Conservation (phyloP, 2,113 vertebrate species). For the Octodon degus region DNA sequence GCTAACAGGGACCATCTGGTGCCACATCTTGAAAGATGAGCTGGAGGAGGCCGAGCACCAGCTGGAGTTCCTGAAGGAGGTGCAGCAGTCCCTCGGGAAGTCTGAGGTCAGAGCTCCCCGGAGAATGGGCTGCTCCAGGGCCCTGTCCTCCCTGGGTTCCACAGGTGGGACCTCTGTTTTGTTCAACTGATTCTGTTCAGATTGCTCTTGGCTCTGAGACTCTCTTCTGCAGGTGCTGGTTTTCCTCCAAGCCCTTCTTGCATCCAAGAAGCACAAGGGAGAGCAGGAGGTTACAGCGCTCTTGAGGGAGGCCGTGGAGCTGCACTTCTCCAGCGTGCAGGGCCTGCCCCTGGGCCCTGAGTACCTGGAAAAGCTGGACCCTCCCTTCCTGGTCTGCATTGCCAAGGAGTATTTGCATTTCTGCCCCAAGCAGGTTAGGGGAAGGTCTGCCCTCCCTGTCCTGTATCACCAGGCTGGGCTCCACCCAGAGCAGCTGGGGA, state of each 20-base stretch:
- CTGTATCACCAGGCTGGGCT: neutral
- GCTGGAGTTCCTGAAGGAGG: constrained; percentile 87
- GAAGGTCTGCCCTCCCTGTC: neutral
- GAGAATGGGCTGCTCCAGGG: neutral
- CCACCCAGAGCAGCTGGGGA: neutral
- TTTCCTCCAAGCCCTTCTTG: constrained; percentile 86
- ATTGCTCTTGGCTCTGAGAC: neutral
- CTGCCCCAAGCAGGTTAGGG: constrained; percentile 84
- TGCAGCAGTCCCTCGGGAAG: constrained; percentile 86
- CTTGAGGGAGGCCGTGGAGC: constrained; percentile 83
- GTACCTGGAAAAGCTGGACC: constrained; percentile 87
- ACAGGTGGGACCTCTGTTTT: neutral
- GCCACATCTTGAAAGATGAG: constrained; percentile 85
- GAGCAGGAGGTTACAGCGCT: constrained; percentile 72
- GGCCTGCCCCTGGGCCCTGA: constrained; percentile 84
- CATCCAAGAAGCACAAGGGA: constrained; percentile 73
- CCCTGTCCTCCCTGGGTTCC: neutral
- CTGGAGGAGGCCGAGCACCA: constrained; percentile 86
- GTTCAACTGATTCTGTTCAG: accelerated
- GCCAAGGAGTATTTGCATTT: constrained; percentile 84
- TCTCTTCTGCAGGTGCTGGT: constrained; percentile 81
- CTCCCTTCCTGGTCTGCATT: constrained; percentile 85
- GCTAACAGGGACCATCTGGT: constrained; percentile 85
- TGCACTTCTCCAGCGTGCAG: constrained; percentile 84
- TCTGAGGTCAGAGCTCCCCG: constrained; percentile 81